Evolutionary conservation across 2,113 vertebrate species (phyloP).

Genomic region (Symphodus melops): DNA sequence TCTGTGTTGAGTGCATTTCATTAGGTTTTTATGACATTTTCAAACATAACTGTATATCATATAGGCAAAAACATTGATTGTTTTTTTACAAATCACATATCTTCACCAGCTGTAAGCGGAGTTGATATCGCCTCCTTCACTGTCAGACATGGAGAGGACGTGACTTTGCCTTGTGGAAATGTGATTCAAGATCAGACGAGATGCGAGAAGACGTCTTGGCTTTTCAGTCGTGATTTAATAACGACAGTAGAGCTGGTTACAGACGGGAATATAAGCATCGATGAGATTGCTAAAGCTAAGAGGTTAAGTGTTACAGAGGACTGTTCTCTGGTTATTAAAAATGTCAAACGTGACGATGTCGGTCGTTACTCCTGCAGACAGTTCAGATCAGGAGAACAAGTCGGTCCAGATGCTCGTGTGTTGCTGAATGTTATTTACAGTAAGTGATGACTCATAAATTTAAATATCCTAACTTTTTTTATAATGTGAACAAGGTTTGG

Average conservation of each 20-base stretch:
- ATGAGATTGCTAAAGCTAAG: no score
- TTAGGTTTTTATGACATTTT: not conserved
- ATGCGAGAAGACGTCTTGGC: no score
- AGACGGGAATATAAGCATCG: no score
- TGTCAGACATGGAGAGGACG: not conserved
- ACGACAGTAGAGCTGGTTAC: no score
- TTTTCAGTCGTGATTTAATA: no score
- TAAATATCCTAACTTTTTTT: no score
- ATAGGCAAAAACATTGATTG: not conserved
- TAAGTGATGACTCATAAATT: no score
- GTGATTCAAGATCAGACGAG: not conserved
- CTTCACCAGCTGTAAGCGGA: not conserved
- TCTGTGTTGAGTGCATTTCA: no score
- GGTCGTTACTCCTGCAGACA: not conserved
- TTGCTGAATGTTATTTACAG: conserved; percentile 7
- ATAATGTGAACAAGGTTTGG: no score
- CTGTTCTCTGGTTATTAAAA: no score
- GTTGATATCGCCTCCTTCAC: not conserved
- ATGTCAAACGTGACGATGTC: not conserved
- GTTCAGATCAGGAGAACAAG: not conserved
- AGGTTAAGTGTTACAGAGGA: no score
- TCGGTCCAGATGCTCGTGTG: fast-evolving
- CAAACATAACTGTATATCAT: no score
- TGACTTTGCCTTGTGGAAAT: conserved; percentile 10
- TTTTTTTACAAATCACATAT: not conserved